Evolutionary conservation across 2,113 vertebrate genomes (phyloP).

Genomic region (Gopherus flavomarginatus): DNA sequence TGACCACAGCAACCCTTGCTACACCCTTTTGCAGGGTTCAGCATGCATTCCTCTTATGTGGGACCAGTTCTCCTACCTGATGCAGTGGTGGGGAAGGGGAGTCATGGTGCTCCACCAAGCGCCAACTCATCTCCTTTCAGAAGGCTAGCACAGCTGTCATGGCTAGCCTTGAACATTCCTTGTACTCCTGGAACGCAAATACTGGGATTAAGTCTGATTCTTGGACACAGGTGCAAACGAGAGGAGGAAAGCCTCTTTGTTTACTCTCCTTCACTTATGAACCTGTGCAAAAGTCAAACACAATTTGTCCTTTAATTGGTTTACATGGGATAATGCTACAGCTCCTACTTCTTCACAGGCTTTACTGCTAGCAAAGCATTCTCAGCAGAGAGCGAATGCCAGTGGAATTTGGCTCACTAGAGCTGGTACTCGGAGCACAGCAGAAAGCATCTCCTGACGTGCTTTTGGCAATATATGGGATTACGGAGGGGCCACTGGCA

Average conservation of each 20-base stretch:
- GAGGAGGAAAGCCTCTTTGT: neutral
- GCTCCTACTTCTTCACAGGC: neutral
- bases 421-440: fast-evolving
- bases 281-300: neutral
- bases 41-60: neutral
- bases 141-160: neutral
- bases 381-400: neutral
- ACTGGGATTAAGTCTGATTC: neutral
- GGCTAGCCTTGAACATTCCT: neutral
- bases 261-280: neutral
- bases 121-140: neutral
- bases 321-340: neutral
- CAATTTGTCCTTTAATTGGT: neutral
- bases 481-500: neutral
- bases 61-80: neutral
- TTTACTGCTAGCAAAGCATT: neutral
- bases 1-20: neutral
- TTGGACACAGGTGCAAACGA: neutral
- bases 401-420: neutral
- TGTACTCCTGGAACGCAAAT: neutral
- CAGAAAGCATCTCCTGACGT: neutral
- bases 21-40: neutral
- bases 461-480: neutral
- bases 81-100: fast-evolving
- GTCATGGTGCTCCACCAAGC: neutral